phyloP scores from a whole-genome alignment of 2,797 vertebrate genomes.

The Chelmon rostratus region DNA sequence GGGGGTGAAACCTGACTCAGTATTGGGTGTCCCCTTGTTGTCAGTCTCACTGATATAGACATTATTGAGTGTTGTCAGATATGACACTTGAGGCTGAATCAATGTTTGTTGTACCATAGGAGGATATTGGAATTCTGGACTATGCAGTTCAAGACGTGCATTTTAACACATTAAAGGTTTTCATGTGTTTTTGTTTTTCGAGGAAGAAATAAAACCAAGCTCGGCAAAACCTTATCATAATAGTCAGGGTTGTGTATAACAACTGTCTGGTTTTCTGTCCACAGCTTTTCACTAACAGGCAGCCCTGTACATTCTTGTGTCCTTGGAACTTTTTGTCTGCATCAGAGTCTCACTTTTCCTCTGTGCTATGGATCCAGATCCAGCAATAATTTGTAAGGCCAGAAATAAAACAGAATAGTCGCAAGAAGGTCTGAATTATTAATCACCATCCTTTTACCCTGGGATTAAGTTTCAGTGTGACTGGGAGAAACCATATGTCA shows the following conservation, averaged over 20 bases:
- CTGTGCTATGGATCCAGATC: slow-evolving; percentile 68
- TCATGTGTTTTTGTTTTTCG: not conserved
- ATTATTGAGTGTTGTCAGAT: slow-evolving; percentile 76
- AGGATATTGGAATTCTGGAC: slow-evolving; percentile 32
- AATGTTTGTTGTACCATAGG: slow-evolving; percentile 55
- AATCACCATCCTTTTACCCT: slow-evolving; percentile 77
- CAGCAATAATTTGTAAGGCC: slow-evolving; percentile 73
- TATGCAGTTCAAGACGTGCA: not conserved
- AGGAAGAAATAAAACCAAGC: not conserved
- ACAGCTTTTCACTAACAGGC: slow-evolving; percentile 15
- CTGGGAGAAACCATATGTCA: slow-evolving; percentile 64
- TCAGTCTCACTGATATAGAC: slow-evolving; percentile 66
- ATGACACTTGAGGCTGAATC: slow-evolving; percentile 74
- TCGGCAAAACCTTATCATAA: not conserved
- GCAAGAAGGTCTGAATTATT: slow-evolving; percentile 85
- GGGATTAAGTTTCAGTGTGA: slow-evolving; percentile 80
- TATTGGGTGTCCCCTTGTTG: slow-evolving; percentile 72
- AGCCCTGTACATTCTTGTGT: slow-evolving; percentile 23
- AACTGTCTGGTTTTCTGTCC: slow-evolving; percentile 2
- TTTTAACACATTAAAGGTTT: not conserved
- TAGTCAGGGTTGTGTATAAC: not conserved
- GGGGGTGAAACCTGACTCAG: slow-evolving; percentile 66
- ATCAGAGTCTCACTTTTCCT: slow-evolving; percentile 63
- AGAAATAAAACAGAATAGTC: slow-evolving; percentile 80
- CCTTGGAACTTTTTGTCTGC: slow-evolving; percentile 57